These are phyloP conservation scores for Alloscopus bannaensis DNA, from an alignment of 2,888 invertebrate genomes.

Conservation along the genomic window DNA sequence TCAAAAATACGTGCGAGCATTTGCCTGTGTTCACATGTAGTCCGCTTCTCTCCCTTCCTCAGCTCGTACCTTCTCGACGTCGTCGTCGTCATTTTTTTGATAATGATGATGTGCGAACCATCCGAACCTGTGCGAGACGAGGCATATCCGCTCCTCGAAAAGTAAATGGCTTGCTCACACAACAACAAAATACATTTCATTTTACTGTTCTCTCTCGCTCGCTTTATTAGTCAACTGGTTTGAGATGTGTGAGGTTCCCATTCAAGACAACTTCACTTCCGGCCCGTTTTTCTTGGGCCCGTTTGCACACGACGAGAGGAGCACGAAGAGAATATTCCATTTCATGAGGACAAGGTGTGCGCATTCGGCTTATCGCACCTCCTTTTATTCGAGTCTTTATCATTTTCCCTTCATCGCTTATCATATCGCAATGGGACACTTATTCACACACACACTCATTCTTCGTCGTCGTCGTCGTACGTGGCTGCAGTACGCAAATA, in stretches of 20 bases:
- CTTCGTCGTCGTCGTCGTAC: too few relatives aligned
- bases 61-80: too few relatives aligned
- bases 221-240: neutral
- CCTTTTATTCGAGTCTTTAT: neutral
- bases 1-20: conserved; percentile 10
- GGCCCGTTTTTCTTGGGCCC: conserved; percentile 18
- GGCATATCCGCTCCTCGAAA: conserved; percentile 28
- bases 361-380: neutral
- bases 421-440: neutral
- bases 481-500: too few relatives aligned
- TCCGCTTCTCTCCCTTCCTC: too few relatives aligned
- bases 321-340: too few relatives aligned
- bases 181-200: neutral
- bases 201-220: neutral
- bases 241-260: conserved; percentile 27
- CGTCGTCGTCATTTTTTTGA: too few relatives aligned
- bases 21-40: conserved; percentile 24
- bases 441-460: neutral
- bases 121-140: too few relatives aligned
- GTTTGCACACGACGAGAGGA: too few relatives aligned
- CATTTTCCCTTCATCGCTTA: neutral
- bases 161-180: neutral
- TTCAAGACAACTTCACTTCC: conserved; percentile 43
- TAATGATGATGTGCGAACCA: conserved; percentile 59
- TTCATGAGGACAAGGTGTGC: too few relatives aligned